Conservation (phyloP, 2,888 invertebrate species). For the Axea sp. region DNA sequence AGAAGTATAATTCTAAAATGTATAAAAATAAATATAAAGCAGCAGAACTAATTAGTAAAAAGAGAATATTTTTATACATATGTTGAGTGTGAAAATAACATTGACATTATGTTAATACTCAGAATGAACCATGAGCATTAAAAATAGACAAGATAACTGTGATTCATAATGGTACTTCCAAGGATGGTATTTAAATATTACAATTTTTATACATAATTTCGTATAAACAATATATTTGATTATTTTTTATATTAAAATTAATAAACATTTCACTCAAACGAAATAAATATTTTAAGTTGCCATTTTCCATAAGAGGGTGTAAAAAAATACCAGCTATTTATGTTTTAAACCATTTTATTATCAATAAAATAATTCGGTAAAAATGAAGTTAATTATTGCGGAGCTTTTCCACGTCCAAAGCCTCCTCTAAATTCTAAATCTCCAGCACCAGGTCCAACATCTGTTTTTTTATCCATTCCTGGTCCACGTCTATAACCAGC, state of each 20-base stretch:
- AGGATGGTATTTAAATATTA: conserved; percentile 1
- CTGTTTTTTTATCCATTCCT: conserved; percentile 94
- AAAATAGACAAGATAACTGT: conserved; percentile 25
- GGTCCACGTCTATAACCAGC: conserved; percentile 90
- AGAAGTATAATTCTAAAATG: background rate
- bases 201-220: conserved; percentile 6
- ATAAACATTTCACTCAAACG: no score
- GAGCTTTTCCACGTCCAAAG: conserved; percentile 77
- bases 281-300: no score
- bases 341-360: conserved; percentile 5
- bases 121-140: conserved; percentile 16
- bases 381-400: conserved; percentile 68
- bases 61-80: conserved; percentile 5
- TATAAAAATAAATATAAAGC: background rate
- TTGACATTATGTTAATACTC: conserved; percentile 22
- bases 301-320: no score
- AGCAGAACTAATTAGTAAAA: background rate
- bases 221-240: background rate
- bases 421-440: conserved; percentile 91
- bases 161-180: conserved; percentile 29
- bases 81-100: background rate
- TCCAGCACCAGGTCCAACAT: conserved; percentile 96
- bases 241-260: no score
- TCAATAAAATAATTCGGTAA: background rate
- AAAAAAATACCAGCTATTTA: no score